Base-by-base conservation (phyloP, 2,113 vertebrate genomes). In the Notothenia coriiceps region DNA sequence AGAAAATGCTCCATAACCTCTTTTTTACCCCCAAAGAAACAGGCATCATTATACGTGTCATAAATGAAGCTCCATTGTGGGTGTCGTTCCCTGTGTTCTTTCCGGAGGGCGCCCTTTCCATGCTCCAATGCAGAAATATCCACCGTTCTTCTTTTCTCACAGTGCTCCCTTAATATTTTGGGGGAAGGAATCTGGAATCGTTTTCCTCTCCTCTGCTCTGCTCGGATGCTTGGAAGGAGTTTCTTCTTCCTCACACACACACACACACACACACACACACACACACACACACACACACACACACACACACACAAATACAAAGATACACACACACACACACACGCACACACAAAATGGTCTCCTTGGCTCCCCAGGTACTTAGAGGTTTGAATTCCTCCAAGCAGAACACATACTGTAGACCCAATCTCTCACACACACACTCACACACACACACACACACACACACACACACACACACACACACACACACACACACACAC, bases 291-390 rank as follows among this genome's bases (percentile, higher is more conserved):
- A 73, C 9, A 52, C 60, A 69, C 57, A 70, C 49, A 71, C 76
- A 76, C 62, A 63, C 56, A 73, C 54, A 43, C 44, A 54, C 12
- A 22, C n/a, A 70, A 60, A 59, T 22, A 47, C 47, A 61, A n/a
- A 67, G 51, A 49, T 46, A 51, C 49, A 71, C 25, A 65, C 74
- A 61, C 10, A 35, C 50, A 51, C 18, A 10, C 35, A 6, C 35
- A 35, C 35, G 6, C 35, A 67, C 17, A 67, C 55, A 88, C 33
- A 79, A 64, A 92, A 90, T 91, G 96, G 96, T 96, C 96, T 96
- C 93, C 87, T 95, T 89, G 96, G 96, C 95, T 96, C 96, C 96
- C 96, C 94, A 91, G 96, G 96, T 94, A 93, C 95, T 93, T 82
- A 83, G 92, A 55, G 82, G 87, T 62, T 83, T 86, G 15, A 68